Base-by-base conservation (phyloP, 92 coral and sea anemone genomes). In the Virgularia gustaviana region DNA sequence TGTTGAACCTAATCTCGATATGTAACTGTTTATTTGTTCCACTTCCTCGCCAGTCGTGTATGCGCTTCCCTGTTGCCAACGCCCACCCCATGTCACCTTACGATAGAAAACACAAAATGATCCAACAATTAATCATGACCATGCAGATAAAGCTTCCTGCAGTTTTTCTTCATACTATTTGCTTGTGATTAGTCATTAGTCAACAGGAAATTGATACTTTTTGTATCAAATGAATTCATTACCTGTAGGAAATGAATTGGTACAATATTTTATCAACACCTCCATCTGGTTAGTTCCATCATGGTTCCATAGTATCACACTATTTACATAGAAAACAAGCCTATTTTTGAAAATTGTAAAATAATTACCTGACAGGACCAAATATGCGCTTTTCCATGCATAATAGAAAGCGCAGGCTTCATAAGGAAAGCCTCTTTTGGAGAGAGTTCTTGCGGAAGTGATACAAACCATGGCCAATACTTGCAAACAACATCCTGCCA, bases 371-470 rank as follows among this genome's bases (percentile, higher is more conserved):
- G 65, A 59, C 43, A 59, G 18, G 65, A 59, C 65, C 65, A 59
- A 59, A 59, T n/a, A 59, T 55, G 62, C 6, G 62, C 62, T 55
- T 55, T 55, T 22, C 62, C 62, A 55, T 55, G 62, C 62, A 55
- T 59, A 33, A 59, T 59, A 30, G 65, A 59, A 59, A 59, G 65
- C n/a, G 65, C 65, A 6, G 65, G 65, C 36, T 59, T 59, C 65
- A 59, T 59, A 9, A 33, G 43, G 43, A 59, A 59, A 9, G 65
- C 9, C n/a, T 33, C 65, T 59, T 30, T 39, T 23, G 65, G 65
- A 59, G 65, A 59, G 18, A 59, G 38, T 6, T 33, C 65, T 59
- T 59, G 32, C 7, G 65, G 65, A 30, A 59, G 42, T 28, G 65
- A 29, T 9, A n/a, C 36, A 55, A 55, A 55, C 62, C 62, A 55